Evolutionary conservation across 2,888 invertebrate genomes (phyloP).

Genomic region (Coleophora deauratella): DNA sequence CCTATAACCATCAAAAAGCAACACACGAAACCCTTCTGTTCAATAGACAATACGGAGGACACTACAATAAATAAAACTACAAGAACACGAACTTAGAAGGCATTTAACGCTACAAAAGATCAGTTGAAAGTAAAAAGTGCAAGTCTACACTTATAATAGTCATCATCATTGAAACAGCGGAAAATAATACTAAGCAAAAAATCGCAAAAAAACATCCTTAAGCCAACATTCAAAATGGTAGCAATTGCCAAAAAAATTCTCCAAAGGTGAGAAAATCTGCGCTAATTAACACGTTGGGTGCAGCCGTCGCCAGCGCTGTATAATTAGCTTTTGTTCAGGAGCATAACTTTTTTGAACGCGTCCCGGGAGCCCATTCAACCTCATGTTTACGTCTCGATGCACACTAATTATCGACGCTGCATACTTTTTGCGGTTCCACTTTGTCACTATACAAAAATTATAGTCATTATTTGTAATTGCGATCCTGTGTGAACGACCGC

Average conservation of each 20-base stretch:
- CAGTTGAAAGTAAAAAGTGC: too few species aligned
- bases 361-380: conserved; percentile 41
- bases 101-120: too few species aligned
- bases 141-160: too few species aligned
- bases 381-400: conserved; percentile 53
- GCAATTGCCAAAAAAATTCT: conserved; percentile 23
- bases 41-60: too few species aligned
- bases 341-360: conserved; percentile 50
- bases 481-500: conserved; percentile 18
- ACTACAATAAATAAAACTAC: too few species aligned
- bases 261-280: conserved; percentile 66
- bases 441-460: conserved; percentile 38
- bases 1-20: too few species aligned
- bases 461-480: conserved; percentile 57
- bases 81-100: too few species aligned
- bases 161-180: too few species aligned
- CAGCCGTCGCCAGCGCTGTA: conserved; percentile 43
- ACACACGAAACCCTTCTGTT: too few species aligned
- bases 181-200: too few species aligned
- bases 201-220: background rate
- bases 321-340: conserved; percentile 66
- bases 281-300: conserved; percentile 59
- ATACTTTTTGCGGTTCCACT: conserved; percentile 28
- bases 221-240: background rate
- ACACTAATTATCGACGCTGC: conserved; percentile 43